Evolutionary conservation across 2,888 invertebrate genomes (phyloP).

Genomic region (Nemotelus nigrinus): DNA sequence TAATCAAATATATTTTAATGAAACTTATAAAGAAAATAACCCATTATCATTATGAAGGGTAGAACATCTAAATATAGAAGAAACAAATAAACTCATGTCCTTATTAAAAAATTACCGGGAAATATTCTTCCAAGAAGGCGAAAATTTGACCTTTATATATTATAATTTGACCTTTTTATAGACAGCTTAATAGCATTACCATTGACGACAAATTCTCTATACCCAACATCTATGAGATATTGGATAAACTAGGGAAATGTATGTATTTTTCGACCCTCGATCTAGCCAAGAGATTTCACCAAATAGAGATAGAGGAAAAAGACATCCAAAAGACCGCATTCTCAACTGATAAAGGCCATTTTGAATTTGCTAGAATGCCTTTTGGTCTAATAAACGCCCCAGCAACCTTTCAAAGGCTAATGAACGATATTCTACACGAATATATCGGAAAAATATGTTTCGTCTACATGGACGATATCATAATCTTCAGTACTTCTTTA

Average conservation of each 20-base stretch:
- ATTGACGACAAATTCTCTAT: conserved; percentile 19
- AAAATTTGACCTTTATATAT: no score
- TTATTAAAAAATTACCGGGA: no score
- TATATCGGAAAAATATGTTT: conserved; percentile 44
- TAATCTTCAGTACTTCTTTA: conserved; percentile 54
- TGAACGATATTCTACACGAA: conserved; percentile 54
- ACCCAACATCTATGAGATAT: conserved; percentile 45
- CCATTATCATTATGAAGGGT: no score
- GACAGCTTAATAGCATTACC: conserved; percentile 42
- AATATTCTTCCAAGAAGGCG: no score
- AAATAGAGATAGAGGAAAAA: not conserved
- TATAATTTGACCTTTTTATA: no score
- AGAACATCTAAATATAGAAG: no score
- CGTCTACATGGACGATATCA: conserved; percentile 48
- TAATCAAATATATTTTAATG: no score
- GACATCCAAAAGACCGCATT: not conserved
- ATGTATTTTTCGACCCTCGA: conserved; percentile 22
- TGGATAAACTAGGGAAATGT: conserved; percentile 47
- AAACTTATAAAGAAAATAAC: no score
- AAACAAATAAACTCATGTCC: no score
- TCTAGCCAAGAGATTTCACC: conserved; percentile 29
- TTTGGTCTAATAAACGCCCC: not conserved
- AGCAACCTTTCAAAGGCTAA: conserved; percentile 34
- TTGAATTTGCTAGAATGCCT: not conserved
- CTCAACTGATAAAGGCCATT: not conserved